Percentiles rank a stretch among this genome's conserved stretches.
These are phyloP conservation scores for Lepidostoma basale DNA, from an alignment of 1,140 invertebrate species.

Conservation along the genomic window DNA sequence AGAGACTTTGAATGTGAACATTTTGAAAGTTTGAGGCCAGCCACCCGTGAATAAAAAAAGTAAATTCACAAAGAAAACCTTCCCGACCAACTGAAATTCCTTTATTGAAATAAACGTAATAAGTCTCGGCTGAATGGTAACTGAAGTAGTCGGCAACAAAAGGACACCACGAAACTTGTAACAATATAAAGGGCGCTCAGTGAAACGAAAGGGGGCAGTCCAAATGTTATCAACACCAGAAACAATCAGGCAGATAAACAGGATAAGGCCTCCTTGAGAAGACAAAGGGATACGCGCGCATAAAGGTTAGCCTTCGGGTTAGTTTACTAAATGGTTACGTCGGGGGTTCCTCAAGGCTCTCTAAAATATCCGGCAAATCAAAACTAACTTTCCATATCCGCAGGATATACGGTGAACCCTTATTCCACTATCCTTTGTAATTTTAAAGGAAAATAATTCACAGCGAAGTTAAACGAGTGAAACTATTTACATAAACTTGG, in stretches of 20 bases:
- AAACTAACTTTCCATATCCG: slow-evolving; percentile 10
- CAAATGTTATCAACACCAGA: slow-evolving; percentile 22
- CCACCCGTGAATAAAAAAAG: not conserved
- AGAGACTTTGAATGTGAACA: too few species aligned
- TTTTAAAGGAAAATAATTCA: not conserved
- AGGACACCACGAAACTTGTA: not conserved
- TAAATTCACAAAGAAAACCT: not conserved
- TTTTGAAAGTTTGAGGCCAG: too few species aligned
- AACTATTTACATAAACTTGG: too few species aligned
- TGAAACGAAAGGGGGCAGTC: slow-evolving; percentile 2
- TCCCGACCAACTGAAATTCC: not conserved
- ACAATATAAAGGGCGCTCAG: not conserved
- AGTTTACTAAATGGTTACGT: slow-evolving; percentile 26
- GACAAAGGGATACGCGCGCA: slow-evolving; percentile 8
- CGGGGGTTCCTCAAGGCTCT: not conserved
- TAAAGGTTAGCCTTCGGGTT: slow-evolving; percentile 19
- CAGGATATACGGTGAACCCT: slow-evolving; percentile 1
- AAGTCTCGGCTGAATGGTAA: not conserved
- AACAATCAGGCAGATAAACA: slow-evolving; percentile 23
- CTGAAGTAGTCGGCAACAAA: not conserved
- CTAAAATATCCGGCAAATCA: not conserved
- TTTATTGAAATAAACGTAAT: slow-evolving; percentile 1
- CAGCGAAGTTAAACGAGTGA: too few species aligned
- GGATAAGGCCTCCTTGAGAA: not conserved
- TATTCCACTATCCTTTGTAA: too few species aligned